Conservation (phyloP, 92 coral and sea anemone species). For the Heliopora coerulea region DNA sequence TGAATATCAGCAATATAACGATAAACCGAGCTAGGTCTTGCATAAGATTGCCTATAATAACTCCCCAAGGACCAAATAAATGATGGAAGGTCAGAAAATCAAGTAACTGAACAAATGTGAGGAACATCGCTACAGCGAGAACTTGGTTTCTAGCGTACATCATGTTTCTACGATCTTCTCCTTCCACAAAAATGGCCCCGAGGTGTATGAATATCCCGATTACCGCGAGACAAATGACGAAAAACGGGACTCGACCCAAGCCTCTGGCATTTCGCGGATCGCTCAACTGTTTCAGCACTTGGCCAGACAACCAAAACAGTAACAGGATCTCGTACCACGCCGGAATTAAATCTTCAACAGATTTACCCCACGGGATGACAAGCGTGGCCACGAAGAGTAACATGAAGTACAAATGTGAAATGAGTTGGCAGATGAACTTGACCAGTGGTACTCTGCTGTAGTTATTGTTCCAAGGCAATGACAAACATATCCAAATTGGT, state of each 20-base stretch:
- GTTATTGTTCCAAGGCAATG: conserved; percentile 93
- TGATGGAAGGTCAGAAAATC: conserved; percentile 96
- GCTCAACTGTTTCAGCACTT: conserved; percentile 83
- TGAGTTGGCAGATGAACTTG: conserved; percentile 93
- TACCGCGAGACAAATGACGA: conserved; percentile 73
- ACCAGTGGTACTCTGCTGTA: conserved; percentile 89
- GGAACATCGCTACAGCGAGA: conserved; percentile 89
- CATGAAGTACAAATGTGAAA: conserved; percentile 92
- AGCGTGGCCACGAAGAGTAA: conserved; percentile 73
- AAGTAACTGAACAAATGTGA: conserved; percentile 85
- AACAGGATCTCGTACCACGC: conserved; percentile 92
- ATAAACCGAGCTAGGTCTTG: conserved; percentile 93
- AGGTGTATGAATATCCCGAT: conserved; percentile 82
- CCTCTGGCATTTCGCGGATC: conserved; percentile 98
- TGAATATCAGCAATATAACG: conserved; percentile 83
- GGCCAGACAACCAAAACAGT: conserved; percentile 89
- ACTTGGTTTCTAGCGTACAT: conserved; percentile 92
- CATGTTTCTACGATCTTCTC: conserved; percentile 56
- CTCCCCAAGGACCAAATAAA: conserved; percentile 99
- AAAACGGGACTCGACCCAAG: conserved; percentile 91
- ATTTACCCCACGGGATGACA: conserved; percentile 86
- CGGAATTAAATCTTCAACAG: conserved; percentile 59
- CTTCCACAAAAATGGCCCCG: conserved; percentile 70
- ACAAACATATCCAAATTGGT: conserved; percentile 86
- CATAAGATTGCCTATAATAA: conserved; percentile 96